Base-by-base conservation (phyloP, 2,888 invertebrate species). In the Rhabditoides inermis region DNA sequence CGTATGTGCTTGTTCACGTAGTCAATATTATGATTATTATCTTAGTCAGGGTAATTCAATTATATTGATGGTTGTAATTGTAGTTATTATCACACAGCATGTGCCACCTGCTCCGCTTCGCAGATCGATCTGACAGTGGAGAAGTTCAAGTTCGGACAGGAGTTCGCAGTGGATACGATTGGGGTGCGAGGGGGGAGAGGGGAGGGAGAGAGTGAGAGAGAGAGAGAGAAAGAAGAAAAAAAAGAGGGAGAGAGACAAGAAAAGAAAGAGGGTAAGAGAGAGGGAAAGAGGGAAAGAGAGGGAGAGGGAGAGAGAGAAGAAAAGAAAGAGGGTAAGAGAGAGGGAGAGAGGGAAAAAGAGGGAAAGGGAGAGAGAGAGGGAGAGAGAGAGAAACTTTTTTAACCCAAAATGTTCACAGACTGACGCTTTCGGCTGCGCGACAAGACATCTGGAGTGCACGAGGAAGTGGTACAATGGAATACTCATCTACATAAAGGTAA, bases 401-500 rank as follows among this genome's bases (percentile, higher is more conserved):
- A n/a, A n/a, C n/a, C n/a, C n/a, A n/a, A n/a, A n/a, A n/a, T n/a
- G n/a, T n/a, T n/a, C n/a, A n/a, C n/a, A n/a, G n/a, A n/a, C n/a
- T n/a, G n/a, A n/a, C n/a, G n/a, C n/a, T n/a, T n/a, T n/a, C n/a
- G n/a, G n/a, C n/a, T n/a, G n/a, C n/a, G n/a, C n/a, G n/a, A n/a
- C n/a, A n/a, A n/a, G n/a, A n/a, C n/a, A n/a, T n/a, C n/a, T n/a
- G n/a, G n/a, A n/a, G n/a, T n/a, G n/a, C n/a, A n/a, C 45, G 39
- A 20, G 51, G 51, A 12, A 51, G 45, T 7, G 51, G 51, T n/a
- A n/a, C n/a, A 15, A 51, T 44, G 15, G 51, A 45, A 36, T 51
- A 45, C 15, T 22, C 26, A 3, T 39, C 51, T 22, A 51, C 36
- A 6, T 39, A 39, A 23, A 51, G 45, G 28, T 45, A 37, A 2